These are phyloP conservation scores for Pristionchus entomophagus DNA, from an alignment of 2,888 invertebrate species.

Conservation along the genomic window DNA sequence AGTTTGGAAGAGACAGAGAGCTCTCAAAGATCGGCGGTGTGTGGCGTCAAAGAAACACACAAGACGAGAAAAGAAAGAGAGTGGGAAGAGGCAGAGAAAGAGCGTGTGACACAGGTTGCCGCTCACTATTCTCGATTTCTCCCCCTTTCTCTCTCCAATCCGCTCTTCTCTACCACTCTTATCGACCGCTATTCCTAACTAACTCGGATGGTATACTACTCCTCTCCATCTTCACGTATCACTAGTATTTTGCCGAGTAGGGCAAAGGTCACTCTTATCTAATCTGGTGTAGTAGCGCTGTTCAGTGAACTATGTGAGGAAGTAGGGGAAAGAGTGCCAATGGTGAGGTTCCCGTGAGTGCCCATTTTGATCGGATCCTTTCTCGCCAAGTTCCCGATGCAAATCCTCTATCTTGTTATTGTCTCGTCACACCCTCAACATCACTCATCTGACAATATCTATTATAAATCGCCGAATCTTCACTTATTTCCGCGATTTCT, in stretches of 20 bases:
- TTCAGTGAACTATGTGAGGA: background rate
- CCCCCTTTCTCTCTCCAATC: background rate
- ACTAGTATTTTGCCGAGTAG: too few species aligned
- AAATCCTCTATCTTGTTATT: background rate
- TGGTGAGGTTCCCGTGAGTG: background rate
- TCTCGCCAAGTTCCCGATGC: too few species aligned
- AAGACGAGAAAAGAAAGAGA: background rate
- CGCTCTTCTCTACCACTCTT: background rate
- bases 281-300: background rate
- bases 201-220: background rate
- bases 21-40: background rate
- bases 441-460: background rate
- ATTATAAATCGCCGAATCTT: background rate
- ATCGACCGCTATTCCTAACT: background rate
- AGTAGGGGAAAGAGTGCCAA: background rate
- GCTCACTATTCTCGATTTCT: background rate
- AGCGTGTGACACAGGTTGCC: background rate
- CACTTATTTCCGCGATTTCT: background rate
- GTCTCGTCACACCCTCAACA: background rate
- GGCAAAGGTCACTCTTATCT: background rate
- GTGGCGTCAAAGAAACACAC: conserved; percentile 1
- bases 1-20: background rate
- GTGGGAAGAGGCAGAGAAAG: background rate
- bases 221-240: background rate
- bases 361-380: background rate